Conservation (phyloP, 2,113 vertebrate genomes). For the Orientallactaga bullata region DNA sequence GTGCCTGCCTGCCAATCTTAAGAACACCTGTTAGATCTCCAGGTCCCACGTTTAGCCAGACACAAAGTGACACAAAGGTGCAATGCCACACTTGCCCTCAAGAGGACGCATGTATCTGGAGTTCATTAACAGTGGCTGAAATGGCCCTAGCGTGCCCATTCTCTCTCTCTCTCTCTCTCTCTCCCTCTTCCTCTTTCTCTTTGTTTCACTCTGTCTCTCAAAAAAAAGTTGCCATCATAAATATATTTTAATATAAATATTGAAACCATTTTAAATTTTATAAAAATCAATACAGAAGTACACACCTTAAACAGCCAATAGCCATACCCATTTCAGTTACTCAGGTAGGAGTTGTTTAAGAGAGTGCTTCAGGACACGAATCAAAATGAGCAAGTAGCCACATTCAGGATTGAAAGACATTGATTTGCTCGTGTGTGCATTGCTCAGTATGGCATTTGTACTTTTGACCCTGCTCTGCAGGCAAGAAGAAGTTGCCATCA, state of each 20-base stretch:
- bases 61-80: too few species aligned
- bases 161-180: too few species aligned
- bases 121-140: too few species aligned
- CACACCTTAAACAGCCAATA: neutral
- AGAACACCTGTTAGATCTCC: too few species aligned
- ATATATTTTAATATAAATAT: too few species aligned
- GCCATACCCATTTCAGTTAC: neutral
- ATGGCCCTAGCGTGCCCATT: too few species aligned
- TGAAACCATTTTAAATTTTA: neutral
- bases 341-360: slow-evolving; percentile 19
- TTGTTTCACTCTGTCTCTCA: too few species aligned
- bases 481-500: neutral
- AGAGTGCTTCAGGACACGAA: neutral
- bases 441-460: neutral
- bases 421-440: neutral
- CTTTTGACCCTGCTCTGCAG: neutral
- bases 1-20: too few species aligned
- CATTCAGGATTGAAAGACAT: neutral
- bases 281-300: neutral
- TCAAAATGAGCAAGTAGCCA: neutral
- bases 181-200: too few species aligned
- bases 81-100: too few species aligned
- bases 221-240: neutral
- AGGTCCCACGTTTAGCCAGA: too few species aligned
- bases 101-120: too few species aligned